Percentiles rank a stretch among this genome's conserved stretches.
Conservation (phyloP, 2,113 vertebrate genomes). For the Sebastes fasciatus region DNA sequence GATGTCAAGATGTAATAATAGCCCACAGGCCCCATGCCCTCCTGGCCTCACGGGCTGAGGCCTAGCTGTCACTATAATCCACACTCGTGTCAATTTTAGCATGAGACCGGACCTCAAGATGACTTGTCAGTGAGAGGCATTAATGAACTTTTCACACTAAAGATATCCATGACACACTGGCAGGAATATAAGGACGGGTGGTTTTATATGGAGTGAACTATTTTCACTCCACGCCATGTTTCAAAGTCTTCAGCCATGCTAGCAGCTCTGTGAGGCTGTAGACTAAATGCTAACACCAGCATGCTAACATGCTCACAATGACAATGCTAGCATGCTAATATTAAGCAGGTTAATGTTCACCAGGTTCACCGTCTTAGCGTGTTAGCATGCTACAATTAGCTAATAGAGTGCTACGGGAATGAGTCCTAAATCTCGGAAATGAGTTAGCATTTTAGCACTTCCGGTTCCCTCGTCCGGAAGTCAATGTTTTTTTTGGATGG, state of each 20-base stretch:
- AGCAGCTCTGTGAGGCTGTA: neutral
- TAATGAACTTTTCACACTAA: constrained; percentile 48
- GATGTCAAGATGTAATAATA: constrained; percentile 78
- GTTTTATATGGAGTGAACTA: constrained; percentile 12
- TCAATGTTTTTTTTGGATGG: too few species aligned
- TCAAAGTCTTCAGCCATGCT: neutral
- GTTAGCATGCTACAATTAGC: neutral
- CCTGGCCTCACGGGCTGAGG: constrained; percentile 62
- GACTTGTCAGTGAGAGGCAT: constrained; percentile 41
- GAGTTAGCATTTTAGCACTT: too few species aligned
- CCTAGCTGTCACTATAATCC: constrained; percentile 58
- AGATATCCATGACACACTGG: constrained; percentile 18
- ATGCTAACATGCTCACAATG: constrained; percentile 8
- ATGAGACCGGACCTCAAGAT: constrained; percentile 51
- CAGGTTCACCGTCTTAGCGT: neutral
- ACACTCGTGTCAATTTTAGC: constrained; percentile 67
- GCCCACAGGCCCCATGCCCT: constrained; percentile 54
- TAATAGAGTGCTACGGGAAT: neutral
- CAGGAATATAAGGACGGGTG: neutral
- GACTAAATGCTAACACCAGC: neutral
- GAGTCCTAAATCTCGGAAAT: too few species aligned
- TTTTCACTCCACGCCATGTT: neutral
- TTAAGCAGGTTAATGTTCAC: neutral
- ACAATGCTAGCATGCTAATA: neutral
- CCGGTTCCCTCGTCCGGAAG: too few species aligned